Evolutionary conservation across 2,888 invertebrate genomes (phyloP).

Genomic region (Erebia palarica): DNA sequence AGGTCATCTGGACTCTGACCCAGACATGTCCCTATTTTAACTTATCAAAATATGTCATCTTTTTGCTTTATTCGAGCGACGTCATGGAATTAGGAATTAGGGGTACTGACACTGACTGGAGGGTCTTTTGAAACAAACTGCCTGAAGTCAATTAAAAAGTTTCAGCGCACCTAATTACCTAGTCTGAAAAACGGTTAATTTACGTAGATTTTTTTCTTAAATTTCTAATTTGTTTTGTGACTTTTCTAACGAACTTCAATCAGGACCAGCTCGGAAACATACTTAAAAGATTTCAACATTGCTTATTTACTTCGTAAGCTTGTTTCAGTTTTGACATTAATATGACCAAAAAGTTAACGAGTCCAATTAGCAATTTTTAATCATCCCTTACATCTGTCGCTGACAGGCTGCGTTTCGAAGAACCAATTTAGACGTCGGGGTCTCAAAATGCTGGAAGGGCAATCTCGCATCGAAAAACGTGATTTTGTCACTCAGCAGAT

Average conservation of each 20-base stretch:
- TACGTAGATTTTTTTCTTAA: slow-evolving; percentile 13
- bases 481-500: too few species aligned
- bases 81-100: slow-evolving; percentile 13
- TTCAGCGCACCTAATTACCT: slow-evolving; percentile 15
- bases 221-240: slow-evolving; percentile 12
- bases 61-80: slow-evolving; percentile 1
- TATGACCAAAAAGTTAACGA: too few species aligned
- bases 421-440: too few species aligned
- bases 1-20: not conserved
- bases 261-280: not conserved
- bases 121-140: slow-evolving; percentile 21
- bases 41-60: slow-evolving; percentile 3
- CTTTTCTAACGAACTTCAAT: not conserved
- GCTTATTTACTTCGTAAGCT: not conserved
- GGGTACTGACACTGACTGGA: slow-evolving; percentile 9
- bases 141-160: slow-evolving; percentile 23
- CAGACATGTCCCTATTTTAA: not conserved
- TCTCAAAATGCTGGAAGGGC: too few species aligned
- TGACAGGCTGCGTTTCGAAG: too few species aligned
- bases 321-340: not conserved
- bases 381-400: too few species aligned
- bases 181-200: slow-evolving; percentile 8
- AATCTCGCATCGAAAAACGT: too few species aligned
- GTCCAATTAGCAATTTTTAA: too few species aligned
- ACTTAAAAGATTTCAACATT: not conserved